Evolutionary conservation across 1,140 invertebrate species (phyloP).

Genomic region (Myzus persicae): DNA sequence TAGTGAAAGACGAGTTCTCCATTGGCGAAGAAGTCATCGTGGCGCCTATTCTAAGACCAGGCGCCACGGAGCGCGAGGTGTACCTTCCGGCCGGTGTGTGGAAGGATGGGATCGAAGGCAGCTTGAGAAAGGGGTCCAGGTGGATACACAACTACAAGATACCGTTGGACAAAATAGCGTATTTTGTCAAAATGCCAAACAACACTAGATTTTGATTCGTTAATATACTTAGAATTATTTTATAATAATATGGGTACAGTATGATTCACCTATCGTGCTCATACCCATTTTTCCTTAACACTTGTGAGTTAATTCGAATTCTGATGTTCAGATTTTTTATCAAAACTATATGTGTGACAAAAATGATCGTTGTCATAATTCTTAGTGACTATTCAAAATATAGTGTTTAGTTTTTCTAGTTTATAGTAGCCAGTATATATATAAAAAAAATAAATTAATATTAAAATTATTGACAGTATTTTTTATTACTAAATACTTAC

Average conservation of each 20-base stretch:
- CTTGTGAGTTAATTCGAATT: background rate
- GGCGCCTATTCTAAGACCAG: slow-evolving; percentile 82
- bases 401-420: too few relatives aligned
- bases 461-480: too few relatives aligned
- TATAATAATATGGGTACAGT: background rate
- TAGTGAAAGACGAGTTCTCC: slow-evolving; percentile 87
- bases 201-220: slow-evolving; percentile 76
- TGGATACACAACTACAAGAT: slow-evolving; percentile 90
- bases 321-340: background rate
- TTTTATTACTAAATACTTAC: too few relatives aligned
- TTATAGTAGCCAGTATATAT: too few relatives aligned
- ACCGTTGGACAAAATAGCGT: slow-evolving; percentile 80
- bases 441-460: too few relatives aligned
- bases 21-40: slow-evolving; percentile 91
- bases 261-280: too few relatives aligned
- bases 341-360: background rate
- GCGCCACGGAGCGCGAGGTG: slow-evolving; percentile 72
- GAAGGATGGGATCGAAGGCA: slow-evolving; percentile 87
- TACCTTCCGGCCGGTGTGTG: slow-evolving; percentile 88
- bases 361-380: too few relatives aligned
- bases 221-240: background rate
- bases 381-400: too few relatives aligned
- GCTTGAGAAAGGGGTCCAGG: slow-evolving; percentile 82
- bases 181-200: slow-evolving; percentile 85
- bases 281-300: too few relatives aligned